phyloP scores from a whole-genome alignment of 2,113 vertebrate genomes.

The Sinocyclocheilus rhinocerous region DNA sequence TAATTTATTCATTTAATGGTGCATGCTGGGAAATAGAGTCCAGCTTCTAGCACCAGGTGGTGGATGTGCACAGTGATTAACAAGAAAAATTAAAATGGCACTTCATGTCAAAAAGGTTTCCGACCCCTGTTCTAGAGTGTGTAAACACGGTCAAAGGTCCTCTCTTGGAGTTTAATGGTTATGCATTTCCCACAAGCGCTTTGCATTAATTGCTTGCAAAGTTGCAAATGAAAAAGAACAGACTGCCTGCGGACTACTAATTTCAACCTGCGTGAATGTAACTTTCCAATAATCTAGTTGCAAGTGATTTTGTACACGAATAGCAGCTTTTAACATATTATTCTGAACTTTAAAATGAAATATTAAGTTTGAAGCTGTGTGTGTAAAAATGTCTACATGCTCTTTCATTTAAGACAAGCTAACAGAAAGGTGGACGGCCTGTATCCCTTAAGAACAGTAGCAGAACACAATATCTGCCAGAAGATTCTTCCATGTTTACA shows the following conservation, averaged over 20 bases:
- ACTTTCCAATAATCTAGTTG: neutral
- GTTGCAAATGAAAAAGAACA: neutral
- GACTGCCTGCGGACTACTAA: neutral
- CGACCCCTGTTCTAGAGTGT: neutral
- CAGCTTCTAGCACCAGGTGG: neutral
- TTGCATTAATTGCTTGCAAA: slow-evolving; percentile 13
- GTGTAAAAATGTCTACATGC: neutral
- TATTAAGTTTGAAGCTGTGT: neutral
- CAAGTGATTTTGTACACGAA: neutral
- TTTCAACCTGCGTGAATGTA: neutral
- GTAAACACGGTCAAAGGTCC: slow-evolving; percentile 19
- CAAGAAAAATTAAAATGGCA: neutral
- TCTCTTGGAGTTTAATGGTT: slow-evolving; percentile 2
- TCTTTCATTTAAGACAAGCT: neutral
- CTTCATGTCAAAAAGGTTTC: slow-evolving; percentile 10
- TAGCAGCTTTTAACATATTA: neutral
- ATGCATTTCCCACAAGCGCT: neutral
- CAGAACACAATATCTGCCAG: neutral
- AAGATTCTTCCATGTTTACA: neutral
- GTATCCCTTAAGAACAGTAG: neutral
- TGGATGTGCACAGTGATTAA: slow-evolving; percentile 20
- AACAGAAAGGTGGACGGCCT: neutral
- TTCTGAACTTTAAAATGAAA: neutral
- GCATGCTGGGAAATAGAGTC: slow-evolving; percentile 5
- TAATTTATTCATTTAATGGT: neutral